A percentile compares a stretch with the other conserved stretches of the same genome.
Conservation (phyloP, 2,888 invertebrate species). For the Thecophora atra region DNA sequence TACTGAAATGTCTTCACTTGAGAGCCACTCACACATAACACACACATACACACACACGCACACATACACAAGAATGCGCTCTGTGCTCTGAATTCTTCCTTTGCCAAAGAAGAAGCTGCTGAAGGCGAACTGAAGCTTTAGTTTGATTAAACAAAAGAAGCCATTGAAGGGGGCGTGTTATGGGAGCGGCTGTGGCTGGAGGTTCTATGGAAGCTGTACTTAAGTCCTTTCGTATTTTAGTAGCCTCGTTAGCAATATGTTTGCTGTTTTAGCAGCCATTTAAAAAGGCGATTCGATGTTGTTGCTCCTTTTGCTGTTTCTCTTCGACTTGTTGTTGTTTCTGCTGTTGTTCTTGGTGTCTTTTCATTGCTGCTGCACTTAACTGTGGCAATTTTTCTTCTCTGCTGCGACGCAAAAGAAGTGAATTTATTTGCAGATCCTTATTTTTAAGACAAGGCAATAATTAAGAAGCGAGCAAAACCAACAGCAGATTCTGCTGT, state of each 20-base stretch:
- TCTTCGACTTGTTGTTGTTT: constrained; percentile 15
- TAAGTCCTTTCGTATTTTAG: constrained; percentile 37
- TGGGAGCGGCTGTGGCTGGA: background rate
- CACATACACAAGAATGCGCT: background rate
- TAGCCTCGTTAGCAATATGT: constrained; percentile 45
- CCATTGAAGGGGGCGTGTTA: background rate
- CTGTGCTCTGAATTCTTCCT: background rate
- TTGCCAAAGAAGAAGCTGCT: background rate
- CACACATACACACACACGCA: background rate
- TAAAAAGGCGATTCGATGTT: constrained; percentile 36
- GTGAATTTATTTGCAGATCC: constrained; percentile 28
- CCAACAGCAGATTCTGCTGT: constrained; percentile 28
- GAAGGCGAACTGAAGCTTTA: background rate
- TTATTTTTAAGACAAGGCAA: constrained; percentile 29
- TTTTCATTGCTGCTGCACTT: constrained; percentile 33
- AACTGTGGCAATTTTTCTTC: constrained; percentile 42
- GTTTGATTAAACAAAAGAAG: background rate
- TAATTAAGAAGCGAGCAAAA: constrained; percentile 28
- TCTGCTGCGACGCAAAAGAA: constrained; percentile 21
- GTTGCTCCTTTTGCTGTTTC: constrained; percentile 13
- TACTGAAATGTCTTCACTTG: constrained; percentile 40
- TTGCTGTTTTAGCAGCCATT: constrained; percentile 44
- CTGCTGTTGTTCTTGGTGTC: constrained; percentile 20
- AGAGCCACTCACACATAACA: constrained; percentile 7
- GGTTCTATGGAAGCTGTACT: background rate